phyloP scores from a whole-genome alignment of 1,140 invertebrate genomes.

The Agraylea sexmaculata region DNA sequence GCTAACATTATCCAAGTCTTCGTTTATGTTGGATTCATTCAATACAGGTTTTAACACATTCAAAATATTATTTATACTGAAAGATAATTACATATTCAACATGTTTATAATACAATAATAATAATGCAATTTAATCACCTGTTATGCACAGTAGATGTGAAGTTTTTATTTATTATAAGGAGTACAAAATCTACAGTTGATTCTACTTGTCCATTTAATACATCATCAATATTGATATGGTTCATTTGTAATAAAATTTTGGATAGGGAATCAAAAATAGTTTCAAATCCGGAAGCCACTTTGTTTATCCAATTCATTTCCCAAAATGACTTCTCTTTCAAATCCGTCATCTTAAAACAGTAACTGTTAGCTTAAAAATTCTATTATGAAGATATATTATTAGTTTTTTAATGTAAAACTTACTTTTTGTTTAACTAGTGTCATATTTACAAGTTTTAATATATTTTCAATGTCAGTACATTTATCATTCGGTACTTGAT shows the following conservation, averaged over 20 bases:
- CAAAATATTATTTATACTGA: conserved; percentile 27
- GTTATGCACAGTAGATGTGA: conserved; percentile 22
- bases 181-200: conserved; percentile 26
- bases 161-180: conserved; percentile 26
- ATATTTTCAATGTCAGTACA: conserved; percentile 22
- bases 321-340: conserved; percentile 31
- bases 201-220: conserved; percentile 22
- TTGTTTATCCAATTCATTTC: conserved; percentile 28
- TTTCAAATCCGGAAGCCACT: conserved; percentile 24
- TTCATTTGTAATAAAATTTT: conserved; percentile 25
- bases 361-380: too few species aligned
- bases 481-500: too few species aligned
- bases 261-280: conserved; percentile 23
- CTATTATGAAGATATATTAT: too few species aligned
- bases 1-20: conserved; percentile 24
- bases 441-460: conserved; percentile 21
- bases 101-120: conserved; percentile 2
- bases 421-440: conserved; percentile 22
- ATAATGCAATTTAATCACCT: conserved; percentile 23
- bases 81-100: conserved; percentile 15
- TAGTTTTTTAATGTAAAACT: too few species aligned
- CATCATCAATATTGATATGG: conserved; percentile 23
- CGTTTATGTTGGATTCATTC: conserved; percentile 23
- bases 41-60: conserved; percentile 34
- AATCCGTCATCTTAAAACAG: conserved; percentile 24